Evolutionary conservation across 2,797 vertebrate genomes (phyloP).

Genomic region (Orestias chungarensis): DNA sequence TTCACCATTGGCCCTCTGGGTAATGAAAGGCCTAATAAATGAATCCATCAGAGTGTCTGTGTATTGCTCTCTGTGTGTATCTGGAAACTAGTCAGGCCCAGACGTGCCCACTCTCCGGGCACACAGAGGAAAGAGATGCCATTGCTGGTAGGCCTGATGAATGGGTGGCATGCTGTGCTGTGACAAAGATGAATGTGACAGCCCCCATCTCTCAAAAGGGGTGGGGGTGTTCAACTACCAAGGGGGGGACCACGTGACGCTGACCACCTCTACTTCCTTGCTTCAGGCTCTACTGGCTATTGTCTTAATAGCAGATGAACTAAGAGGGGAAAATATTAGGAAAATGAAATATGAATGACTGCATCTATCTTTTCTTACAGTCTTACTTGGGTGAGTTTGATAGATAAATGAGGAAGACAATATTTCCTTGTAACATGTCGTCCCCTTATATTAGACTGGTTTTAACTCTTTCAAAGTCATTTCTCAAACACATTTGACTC

Average conservation of each 20-base stretch:
- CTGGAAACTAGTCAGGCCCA: constrained; percentile 80
- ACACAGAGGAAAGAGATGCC: constrained; percentile 80
- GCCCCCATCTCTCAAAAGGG: constrained; percentile 73
- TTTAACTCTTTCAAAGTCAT: too few relatives aligned
- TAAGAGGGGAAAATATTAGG: constrained; percentile 17
- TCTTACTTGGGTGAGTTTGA: neutral
- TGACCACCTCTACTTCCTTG: constrained; percentile 61
- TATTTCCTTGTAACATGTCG: too few relatives aligned
- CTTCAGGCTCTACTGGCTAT: constrained; percentile 53
- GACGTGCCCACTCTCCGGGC: constrained; percentile 79
- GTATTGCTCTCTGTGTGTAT: constrained; percentile 79
- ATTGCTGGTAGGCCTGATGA: constrained; percentile 85
- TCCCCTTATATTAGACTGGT: too few relatives aligned
- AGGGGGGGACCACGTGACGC: constrained; percentile 71
- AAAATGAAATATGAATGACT: constrained; percentile 28
- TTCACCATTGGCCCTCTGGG: constrained; percentile 82
- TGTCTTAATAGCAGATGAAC: constrained; percentile 46
- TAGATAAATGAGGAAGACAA: too few relatives aligned
- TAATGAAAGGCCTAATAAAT: constrained; percentile 87
- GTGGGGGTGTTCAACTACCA: constrained; percentile 64
- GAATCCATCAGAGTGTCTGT: constrained; percentile 83
- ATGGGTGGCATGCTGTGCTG: constrained; percentile 75
- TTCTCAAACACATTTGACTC: too few relatives aligned
- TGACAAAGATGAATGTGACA: constrained; percentile 90
- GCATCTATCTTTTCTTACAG: constrained; percentile 2